phyloP scores from a whole-genome alignment of 2,888 invertebrate genomes.

The Myopa testacea region DNA sequence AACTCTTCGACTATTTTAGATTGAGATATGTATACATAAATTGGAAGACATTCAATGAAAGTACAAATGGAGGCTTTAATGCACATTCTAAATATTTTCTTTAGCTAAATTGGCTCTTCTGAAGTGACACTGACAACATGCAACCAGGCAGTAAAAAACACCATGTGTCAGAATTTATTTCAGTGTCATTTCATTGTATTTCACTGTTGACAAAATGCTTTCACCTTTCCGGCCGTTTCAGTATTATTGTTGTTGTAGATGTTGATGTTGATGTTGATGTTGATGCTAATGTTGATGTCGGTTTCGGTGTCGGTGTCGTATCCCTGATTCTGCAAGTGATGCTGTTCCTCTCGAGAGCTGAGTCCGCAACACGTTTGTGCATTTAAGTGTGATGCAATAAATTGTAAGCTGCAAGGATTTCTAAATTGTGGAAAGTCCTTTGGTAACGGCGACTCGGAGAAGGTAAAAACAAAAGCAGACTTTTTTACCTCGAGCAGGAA shows the following conservation, averaged over 20 bases:
- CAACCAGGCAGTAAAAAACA: neutral
- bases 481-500: slow-evolving; percentile 3
- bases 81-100: too few relatives aligned
- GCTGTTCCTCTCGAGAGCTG: neutral
- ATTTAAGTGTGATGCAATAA: slow-evolving; percentile 30
- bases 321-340: too few relatives aligned
- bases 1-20: too few relatives aligned
- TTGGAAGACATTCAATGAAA: too few relatives aligned
- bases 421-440: neutral
- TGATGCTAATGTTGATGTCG: too few relatives aligned
- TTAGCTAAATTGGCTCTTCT: neutral
- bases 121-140: slow-evolving; percentile 19
- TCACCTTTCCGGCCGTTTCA: slow-evolving; percentile 17
- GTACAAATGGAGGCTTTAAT: too few relatives aligned
- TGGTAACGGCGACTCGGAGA: neutral
- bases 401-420: slow-evolving; percentile 33
- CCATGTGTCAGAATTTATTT: slow-evolving; percentile 28
- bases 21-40: too few relatives aligned
- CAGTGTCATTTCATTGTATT: neutral
- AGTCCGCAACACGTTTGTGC: slow-evolving; percentile 27
- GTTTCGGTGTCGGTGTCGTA: too few relatives aligned
- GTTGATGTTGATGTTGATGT: too few relatives aligned
- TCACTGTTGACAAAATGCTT: slow-evolving; percentile 32
- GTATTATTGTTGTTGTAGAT: too few relatives aligned
- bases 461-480: too few relatives aligned